Evolutionary conservation across 2,888 invertebrate genomes (phyloP), one percentile per base, ranked within the genome.

Genomic region (Pyrochroa serraticornis): DNA sequence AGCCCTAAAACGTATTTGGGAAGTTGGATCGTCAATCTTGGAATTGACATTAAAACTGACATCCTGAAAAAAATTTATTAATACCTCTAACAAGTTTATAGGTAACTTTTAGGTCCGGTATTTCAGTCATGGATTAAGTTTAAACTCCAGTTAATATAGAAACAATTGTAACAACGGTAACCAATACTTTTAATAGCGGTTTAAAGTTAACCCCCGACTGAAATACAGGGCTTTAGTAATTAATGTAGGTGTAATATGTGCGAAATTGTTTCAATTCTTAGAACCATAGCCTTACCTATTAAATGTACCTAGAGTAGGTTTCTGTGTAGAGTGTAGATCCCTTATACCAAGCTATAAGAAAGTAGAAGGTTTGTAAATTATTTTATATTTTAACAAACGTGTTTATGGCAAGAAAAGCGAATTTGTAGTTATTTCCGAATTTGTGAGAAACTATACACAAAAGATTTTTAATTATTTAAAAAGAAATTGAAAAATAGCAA

Each of bases 1-100:
- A 92, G 83, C 61, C 92, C 91, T 82, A 93, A 83, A 68, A 93
- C 91, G 77, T 91, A 92, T 82, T 92, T 92, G 74, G 93, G 93
- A 82, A 93, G 84, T 80, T 89, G 88, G 79, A 87, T 89, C 56
- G 90, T 90, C 75, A 89, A 87, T 81, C 91, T 87, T 69, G 92
- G 92, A 77, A 93, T 89, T 71, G 92, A 91, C 87, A 92, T 90
- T 72, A 93, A 83, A 80, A 92, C 87, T 60, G 92, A 92, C 85
- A 92, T 87, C 79, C 93, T 92, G 84, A 61, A 84, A 86, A 77
- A 58, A 5, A 3, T 67, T 67, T 62, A 65, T 58, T 49, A 54
- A 31, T 50, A 35, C n/a, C 30, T 34, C 7, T 43, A 34, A 8
- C 36, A 32, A 34, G 10, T 34, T 1, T 1, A 12, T 33, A 41